phyloP scores from a whole-genome alignment of 2,888 invertebrate genomes.

The Neoitamus cyanurus region DNA sequence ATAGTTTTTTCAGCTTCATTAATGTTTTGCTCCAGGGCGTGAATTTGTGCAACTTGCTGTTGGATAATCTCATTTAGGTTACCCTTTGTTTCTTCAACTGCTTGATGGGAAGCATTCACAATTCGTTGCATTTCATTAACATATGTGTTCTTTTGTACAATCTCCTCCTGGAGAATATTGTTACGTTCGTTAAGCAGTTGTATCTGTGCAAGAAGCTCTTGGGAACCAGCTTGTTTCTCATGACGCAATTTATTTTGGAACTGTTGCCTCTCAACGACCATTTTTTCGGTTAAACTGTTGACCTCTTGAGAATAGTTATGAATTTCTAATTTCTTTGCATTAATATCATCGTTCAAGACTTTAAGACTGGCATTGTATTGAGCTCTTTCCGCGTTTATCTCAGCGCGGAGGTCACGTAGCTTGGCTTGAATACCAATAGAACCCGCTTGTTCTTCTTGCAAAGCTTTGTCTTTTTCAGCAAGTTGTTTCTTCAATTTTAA shows the following conservation, averaged over 20 bases:
- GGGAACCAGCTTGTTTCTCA: constrained; percentile 63
- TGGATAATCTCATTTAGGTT: constrained; percentile 60
- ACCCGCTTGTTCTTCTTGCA: constrained; percentile 80
- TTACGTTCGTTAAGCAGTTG: constrained; percentile 57
- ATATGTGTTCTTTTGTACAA: constrained; percentile 61
- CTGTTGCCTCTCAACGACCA: constrained; percentile 62
- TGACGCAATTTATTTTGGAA: constrained; percentile 62
- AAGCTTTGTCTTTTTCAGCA: constrained; percentile 84
- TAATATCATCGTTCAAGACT: constrained; percentile 61
- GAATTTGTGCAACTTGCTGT: constrained; percentile 60
- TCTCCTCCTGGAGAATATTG: constrained; percentile 60
- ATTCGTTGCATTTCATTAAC: constrained; percentile 61
- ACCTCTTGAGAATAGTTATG: constrained; percentile 61
- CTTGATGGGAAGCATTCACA: constrained; percentile 60
- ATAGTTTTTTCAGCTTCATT: constrained; percentile 62
- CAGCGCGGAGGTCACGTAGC: constrained; percentile 78
- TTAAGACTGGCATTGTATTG: constrained; percentile 61
- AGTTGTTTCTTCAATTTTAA: constrained; percentile 88
- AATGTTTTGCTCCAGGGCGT: constrained; percentile 61
- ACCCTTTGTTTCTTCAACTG: constrained; percentile 60
- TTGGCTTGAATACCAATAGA: constrained; percentile 81
- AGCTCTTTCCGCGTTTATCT: constrained; percentile 64
- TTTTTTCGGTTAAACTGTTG: constrained; percentile 61
- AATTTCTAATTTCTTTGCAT: constrained; percentile 61
- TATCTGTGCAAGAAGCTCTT: constrained; percentile 61